These are phyloP conservation scores for Phocoena phocoena DNA, from an alignment of 2,113 vertebrate species.

Conservation along the genomic window DNA sequence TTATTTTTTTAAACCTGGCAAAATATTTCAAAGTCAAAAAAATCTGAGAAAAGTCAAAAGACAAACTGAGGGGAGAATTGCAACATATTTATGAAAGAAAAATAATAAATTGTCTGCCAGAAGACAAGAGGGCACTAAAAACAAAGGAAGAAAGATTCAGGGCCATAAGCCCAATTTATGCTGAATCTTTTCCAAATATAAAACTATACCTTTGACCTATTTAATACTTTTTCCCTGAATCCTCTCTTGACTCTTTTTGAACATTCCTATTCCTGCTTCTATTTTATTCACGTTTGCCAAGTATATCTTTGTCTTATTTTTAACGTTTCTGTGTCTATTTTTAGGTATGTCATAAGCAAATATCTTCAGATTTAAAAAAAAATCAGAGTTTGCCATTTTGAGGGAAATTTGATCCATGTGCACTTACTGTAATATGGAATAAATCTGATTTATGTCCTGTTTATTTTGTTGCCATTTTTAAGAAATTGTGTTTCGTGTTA, in stretches of 20 bases:
- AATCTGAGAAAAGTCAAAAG: background rate
- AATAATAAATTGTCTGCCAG: background rate
- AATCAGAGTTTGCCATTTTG: background rate
- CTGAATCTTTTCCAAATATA: background rate
- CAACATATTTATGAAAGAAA: background rate
- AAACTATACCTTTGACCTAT: background rate
- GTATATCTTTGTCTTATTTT: constrained; percentile 12
- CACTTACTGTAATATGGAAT: background rate
- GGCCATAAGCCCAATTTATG: background rate
- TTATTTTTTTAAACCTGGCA: background rate
- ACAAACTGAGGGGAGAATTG: background rate
- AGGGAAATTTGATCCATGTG: background rate
- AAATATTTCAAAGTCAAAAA: background rate
- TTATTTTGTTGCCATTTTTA: background rate
- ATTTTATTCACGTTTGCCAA: background rate
- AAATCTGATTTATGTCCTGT: background rate
- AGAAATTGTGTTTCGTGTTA: background rate
- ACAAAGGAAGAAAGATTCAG: background rate
- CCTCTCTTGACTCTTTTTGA: background rate
- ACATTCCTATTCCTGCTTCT: background rate
- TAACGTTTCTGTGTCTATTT: constrained; percentile 36
- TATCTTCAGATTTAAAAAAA: background rate
- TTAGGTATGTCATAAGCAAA: background rate
- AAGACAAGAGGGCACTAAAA: background rate
- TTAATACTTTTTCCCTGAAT: background rate